Evolutionary conservation across 2,888 invertebrate genomes (phyloP), one percentile per base, ranked within the genome.

Genomic region (Torymus auratus): DNA sequence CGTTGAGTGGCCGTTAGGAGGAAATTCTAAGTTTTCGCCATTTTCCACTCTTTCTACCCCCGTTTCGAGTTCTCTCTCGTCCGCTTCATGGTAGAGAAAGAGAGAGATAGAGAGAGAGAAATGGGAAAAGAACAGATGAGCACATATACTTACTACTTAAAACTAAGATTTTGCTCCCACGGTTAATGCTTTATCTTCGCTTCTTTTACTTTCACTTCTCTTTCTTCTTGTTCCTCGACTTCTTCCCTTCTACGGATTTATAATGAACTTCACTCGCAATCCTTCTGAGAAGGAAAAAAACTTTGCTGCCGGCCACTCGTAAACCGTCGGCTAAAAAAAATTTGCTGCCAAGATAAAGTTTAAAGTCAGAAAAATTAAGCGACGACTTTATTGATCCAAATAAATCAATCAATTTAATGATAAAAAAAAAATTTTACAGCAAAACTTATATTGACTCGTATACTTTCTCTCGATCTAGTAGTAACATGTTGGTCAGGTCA

Each of bases 1-100:
- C 81, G 80, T 82, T 74, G 79, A 84, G 83, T 80, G 81, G 79
- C 81, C 79, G 80, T 83, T 83, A 83, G 79, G 69, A 65, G 70
- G 73, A 77, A 82, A 77, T 75, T 69, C 68, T 62, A 76, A 81
- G 77, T 79, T 81, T 82, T 65, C 75, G 28, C 61, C 71, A 72
- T 79, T 82, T 78, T 78, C 68, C 68, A 15, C 62, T 72, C 77
- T 64, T 61, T 67, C 58, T 67, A 7, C 17, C 72, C n/a, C 17
- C 50, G 7, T 58, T n/a, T 23, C 50, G 15, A 41, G n/a, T 58
- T 69, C 69, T 55, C 70, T 64, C 56, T 70, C 64, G 41, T 41
- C 7, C 0, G 41, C 41, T 41, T 41, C 7, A 41, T 41, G 41
- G 7, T 41, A 41, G 41, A 41, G 41, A 41, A 41, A 41, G 41